Evolutionary conservation across 2,113 vertebrate species (phyloP).

Genomic region (cat (Felis catus)): DNA sequence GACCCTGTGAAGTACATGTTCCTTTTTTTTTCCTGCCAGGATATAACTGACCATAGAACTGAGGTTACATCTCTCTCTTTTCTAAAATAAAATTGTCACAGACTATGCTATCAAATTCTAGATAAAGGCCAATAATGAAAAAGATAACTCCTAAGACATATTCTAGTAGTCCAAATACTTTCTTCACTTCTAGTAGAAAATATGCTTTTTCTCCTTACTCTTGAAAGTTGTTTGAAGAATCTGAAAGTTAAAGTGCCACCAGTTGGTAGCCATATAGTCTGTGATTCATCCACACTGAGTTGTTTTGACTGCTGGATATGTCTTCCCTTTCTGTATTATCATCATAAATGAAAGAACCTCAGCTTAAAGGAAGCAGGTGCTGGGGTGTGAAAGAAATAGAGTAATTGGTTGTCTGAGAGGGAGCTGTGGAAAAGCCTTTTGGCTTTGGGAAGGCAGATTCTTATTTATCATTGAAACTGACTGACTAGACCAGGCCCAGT

Average conservation of each 20-base stretch:
- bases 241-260: neutral
- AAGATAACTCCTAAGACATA: neutral
- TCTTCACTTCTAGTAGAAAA: neutral
- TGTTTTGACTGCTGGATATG: neutral
- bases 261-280: neutral
- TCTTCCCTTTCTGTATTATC: neutral
- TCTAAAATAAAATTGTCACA: neutral
- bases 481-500: neutral
- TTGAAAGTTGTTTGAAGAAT: conserved; percentile 35
- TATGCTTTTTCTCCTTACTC: neutral
- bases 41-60: conserved; percentile 55
- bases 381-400: neutral
- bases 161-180: neutral
- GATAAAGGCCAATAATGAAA: neutral
- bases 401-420: neutral
- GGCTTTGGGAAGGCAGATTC: neutral
- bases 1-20: conserved; percentile 36
- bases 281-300: neutral
- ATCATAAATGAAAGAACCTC: neutral
- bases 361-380: neutral
- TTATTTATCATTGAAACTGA: neutral
- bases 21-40: conserved; percentile 11
- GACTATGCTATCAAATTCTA: conserved; percentile 8
- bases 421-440: neutral
- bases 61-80: neutral